Evolutionary conservation across 1,140 invertebrate genomes (phyloP), one percentile per base, ranked within the genome.

Genomic region (Lasioglossum albipes): DNA sequence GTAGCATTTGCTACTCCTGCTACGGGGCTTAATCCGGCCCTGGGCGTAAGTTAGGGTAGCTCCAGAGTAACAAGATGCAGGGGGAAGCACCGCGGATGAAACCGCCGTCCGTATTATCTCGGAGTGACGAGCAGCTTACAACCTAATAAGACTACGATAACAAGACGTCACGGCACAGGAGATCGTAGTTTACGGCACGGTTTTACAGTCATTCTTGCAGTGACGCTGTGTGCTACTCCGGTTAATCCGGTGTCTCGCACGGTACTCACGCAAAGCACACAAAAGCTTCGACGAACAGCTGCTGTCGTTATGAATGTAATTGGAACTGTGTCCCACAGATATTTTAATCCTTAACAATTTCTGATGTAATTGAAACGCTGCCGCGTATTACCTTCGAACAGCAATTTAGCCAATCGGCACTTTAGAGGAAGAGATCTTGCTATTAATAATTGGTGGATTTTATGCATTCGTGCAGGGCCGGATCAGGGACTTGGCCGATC

Each of bases 61-160:
- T 18, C 6, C 16, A 27, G 49, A 27, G 49, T 45, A 66, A 62
- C 67, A 61, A 77, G 41, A n/a, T 13, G 7, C 52, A 54, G 68
- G 4, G 16, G 52, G 61, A 16, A 41, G 64, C 62, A 16, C 2
- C 36, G 10, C 6, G 13, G 18, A 22, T 41, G 59, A 65, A 71
- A 16, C 41, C 52, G 61, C 69, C 68, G 71, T 78, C 77, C 64
- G 85, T 85, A 87, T 85, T 77, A 77, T 85, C 85, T 74, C 81
- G 64, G 67, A 67, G 27, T 52, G 85, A 87, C 82, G 81, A 69
- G 69, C 65, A 68, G 74, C 69, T 72, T 76, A 72, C 64, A 72
- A 45, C 64, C 83, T 88, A 87, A 87, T 84, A 83, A 88, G 86
- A 85, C 70, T 75, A 57, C 71, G 79, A 79, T 68, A 75, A 75